A percentile compares a stretch with the other conserved stretches of the same genome.
These are phyloP conservation scores for Sebastes reedi DNA, from an alignment of 2,797 vertebrate species.

Conservation along the genomic window DNA sequence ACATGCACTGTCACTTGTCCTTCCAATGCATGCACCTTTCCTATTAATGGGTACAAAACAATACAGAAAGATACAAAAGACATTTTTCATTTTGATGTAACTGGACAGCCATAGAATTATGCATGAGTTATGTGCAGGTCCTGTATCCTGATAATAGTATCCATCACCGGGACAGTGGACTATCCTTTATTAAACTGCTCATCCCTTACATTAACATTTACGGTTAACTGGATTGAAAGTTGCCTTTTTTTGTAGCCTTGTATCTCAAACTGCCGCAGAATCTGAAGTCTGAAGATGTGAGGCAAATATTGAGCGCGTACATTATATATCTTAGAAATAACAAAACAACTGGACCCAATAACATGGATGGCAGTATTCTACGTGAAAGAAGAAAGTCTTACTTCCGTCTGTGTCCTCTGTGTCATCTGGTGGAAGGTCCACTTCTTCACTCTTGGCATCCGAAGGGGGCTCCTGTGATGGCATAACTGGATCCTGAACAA, in stretches of 20 bases:
- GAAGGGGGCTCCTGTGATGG: constrained; percentile 95
- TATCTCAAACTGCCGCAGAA: background rate
- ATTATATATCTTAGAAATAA: background rate
- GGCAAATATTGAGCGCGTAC: background rate
- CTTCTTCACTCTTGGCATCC: constrained; percentile 89
- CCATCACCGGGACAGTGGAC: background rate
- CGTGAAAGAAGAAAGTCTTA: constrained; percentile 71
- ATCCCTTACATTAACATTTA: background rate
- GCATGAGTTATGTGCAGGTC: background rate
- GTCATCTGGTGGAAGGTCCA: constrained; percentile 89
- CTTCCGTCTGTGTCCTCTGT: constrained; percentile 89
- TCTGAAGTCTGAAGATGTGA: background rate
- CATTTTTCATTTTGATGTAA: background rate
- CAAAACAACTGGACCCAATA: background rate
- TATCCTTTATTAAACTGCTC: background rate
- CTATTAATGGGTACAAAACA: background rate
- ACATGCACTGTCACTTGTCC: background rate
- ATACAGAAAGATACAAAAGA: background rate
- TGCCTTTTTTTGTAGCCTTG: background rate
- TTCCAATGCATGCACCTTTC: background rate
- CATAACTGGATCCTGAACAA: constrained; percentile 96
- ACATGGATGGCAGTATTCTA: background rate
- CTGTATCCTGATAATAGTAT: background rate
- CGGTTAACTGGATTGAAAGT: background rate
- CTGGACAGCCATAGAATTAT: background rate